phyloP scores from a whole-genome alignment of 37 sponge, comb jelly and placozoan genomes.

The Dysidea cf. avara region DNA sequence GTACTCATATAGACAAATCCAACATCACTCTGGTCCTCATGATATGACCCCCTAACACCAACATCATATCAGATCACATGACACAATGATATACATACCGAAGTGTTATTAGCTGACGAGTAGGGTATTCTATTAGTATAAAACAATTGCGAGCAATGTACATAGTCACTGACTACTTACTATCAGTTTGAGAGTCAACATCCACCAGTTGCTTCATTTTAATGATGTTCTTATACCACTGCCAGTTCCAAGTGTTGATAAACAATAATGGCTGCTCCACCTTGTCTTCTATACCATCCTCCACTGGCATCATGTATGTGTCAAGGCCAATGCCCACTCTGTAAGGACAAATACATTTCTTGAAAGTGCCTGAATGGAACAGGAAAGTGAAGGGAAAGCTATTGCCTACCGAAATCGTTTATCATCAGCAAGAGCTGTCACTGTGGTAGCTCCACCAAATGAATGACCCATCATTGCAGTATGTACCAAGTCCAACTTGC shows the following conservation, averaged over 20 bases:
- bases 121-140: too few relatives aligned
- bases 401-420: slow-evolving; percentile 39
- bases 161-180: too few relatives aligned
- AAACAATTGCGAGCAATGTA: too few relatives aligned
- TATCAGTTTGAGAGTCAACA: too few relatives aligned
- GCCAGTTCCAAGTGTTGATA: slow-evolving; percentile 47
- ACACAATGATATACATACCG: too few relatives aligned
- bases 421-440: slow-evolving; percentile 56
- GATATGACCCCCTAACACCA: slow-evolving; percentile 46
- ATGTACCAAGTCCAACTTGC: slow-evolving; percentile 29
- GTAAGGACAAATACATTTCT: not conserved
- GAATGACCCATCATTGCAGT: slow-evolving; percentile 65
- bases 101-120: too few relatives aligned
- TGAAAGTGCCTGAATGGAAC: slow-evolving; percentile 5
- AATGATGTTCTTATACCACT: too few relatives aligned
- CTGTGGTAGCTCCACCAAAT: slow-evolving; percentile 58
- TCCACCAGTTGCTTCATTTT: not conserved
- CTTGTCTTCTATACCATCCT: not conserved
- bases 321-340: slow-evolving; percentile 67
- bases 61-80: not conserved
- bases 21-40: slow-evolving; percentile 50
- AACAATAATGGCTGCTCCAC: slow-evolving; percentile 56
- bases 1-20: slow-evolving; percentile 16
- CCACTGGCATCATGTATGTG: slow-evolving; percentile 52
- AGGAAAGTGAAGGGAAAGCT: not conserved